phyloP scores from a whole-genome alignment of 64 coral and sea anemone species.

The Dendrophyllia cribrosa region DNA sequence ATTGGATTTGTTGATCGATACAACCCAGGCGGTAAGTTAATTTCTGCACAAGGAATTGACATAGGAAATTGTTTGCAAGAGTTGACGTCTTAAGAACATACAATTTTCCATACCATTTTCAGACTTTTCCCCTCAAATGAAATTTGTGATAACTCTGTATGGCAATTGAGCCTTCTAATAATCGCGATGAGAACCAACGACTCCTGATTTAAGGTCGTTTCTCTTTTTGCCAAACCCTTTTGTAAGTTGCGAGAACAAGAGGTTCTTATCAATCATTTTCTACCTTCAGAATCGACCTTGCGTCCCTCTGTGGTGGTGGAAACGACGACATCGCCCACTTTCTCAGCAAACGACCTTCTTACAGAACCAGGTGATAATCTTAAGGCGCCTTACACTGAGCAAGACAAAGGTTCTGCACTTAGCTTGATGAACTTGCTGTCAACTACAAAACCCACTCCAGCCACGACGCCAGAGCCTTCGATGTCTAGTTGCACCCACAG shows the following conservation, averaged over 20 bases:
- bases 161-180: too few species aligned
- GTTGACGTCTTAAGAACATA: too few species aligned
- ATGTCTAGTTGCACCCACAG: constrained; percentile 69
- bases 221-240: neutral
- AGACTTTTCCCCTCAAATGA: too few species aligned
- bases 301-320: neutral
- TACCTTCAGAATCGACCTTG: neutral
- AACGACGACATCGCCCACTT: neutral
- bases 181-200: too few species aligned
- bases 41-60: neutral
- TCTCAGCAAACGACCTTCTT: neutral
- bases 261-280: neutral
- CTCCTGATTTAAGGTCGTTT: too few species aligned
- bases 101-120: too few species aligned
- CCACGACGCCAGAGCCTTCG: neutral
- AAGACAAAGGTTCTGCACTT: neutral
- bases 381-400: neutral
- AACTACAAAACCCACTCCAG: neutral
- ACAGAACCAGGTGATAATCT: neutral
- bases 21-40: constrained; percentile 48
- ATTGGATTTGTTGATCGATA: constrained; percentile 87
- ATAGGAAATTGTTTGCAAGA: neutral
- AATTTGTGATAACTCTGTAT: too few species aligned
- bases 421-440: neutral
- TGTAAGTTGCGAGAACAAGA: too few species aligned